A percentile compares a stretch with the other conserved stretches of the same genome.
These are phyloP conservation scores for Anolis apletophallus DNA, from an alignment of 2,797 vertebrate genomes.

Conservation along the genomic window DNA sequence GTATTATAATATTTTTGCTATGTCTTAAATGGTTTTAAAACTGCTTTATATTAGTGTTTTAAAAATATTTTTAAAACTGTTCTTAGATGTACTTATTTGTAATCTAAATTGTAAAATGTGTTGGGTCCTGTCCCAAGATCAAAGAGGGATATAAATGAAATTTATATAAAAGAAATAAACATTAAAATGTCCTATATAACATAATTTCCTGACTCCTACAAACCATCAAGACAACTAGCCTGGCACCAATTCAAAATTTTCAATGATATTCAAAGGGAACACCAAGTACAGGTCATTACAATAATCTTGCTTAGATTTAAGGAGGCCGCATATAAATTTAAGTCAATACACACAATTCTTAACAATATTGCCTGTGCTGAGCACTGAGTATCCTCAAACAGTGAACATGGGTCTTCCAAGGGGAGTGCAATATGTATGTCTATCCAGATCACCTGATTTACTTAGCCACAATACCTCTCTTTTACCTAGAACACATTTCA, in stretches of 20 bases:
- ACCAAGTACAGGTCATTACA: neutral
- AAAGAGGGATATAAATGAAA: no score
- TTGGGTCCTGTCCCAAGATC: no score
- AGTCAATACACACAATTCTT: neutral
- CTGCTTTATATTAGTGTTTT: no score
- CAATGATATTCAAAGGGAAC: neutral
- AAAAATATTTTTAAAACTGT: no score
- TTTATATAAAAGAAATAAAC: no score
- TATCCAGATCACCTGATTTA: neutral
- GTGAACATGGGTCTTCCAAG: neutral
- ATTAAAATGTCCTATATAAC: neutral
- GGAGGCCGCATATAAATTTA: neutral
- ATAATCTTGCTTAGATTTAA: neutral
- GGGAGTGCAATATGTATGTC: neutral
- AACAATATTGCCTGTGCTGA: neutral
- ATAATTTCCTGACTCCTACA: no score
- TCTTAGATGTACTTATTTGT: no score
- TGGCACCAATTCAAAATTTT: neutral
- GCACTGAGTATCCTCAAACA: neutral
- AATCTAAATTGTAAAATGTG: no score
- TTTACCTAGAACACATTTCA: neutral
- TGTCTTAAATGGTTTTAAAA: no score
- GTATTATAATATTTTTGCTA: no score
- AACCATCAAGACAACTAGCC: neutral
- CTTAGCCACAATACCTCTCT: neutral